These are phyloP conservation scores for Centropristis striata DNA, from an alignment of 2,113 vertebrate genomes.

Conservation along the genomic window DNA sequence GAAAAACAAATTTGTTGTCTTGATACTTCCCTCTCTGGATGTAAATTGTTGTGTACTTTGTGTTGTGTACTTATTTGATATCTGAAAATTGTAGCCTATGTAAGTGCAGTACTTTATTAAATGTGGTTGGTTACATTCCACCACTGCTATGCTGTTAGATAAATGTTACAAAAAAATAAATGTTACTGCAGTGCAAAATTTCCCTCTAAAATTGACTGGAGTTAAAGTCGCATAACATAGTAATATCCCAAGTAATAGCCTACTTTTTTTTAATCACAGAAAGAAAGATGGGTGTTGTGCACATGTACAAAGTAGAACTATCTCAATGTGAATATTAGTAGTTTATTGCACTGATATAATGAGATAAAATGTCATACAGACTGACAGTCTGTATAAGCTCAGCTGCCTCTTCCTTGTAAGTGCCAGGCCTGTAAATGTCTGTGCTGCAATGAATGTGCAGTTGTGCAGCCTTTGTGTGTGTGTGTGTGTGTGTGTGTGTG, in stretches of 20 bases:
- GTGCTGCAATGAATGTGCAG: slow-evolving; percentile 45
- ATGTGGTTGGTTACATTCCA: no score
- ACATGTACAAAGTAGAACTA: slow-evolving; percentile 23
- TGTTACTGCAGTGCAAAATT: not conserved
- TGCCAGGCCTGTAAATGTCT: slow-evolving; percentile 26
- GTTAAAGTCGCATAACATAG: not conserved
- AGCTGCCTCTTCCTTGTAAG: slow-evolving; percentile 5
- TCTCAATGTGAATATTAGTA: slow-evolving; percentile 11
- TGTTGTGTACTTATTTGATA: no score
- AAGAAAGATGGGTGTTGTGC: not conserved
- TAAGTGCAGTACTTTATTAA: no score
- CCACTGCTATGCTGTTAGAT: not conserved
- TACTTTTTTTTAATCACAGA: not conserved
- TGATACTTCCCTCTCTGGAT: no score
- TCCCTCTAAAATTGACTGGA: not conserved
- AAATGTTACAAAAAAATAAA: no score
- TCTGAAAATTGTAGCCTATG: no score
- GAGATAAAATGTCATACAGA: slow-evolving; percentile 28
- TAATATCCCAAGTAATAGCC: not conserved
- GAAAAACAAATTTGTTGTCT: no score
- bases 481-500: not conserved
- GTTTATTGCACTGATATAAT: slow-evolving; percentile 25
- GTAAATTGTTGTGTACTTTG: no score
- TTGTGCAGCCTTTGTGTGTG: slow-evolving; percentile 18
- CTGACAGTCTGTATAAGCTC: slow-evolving; percentile 39